phyloP scores from a whole-genome alignment of 92 coral and sea anemone species.

The Micromussa lordhowensis region DNA sequence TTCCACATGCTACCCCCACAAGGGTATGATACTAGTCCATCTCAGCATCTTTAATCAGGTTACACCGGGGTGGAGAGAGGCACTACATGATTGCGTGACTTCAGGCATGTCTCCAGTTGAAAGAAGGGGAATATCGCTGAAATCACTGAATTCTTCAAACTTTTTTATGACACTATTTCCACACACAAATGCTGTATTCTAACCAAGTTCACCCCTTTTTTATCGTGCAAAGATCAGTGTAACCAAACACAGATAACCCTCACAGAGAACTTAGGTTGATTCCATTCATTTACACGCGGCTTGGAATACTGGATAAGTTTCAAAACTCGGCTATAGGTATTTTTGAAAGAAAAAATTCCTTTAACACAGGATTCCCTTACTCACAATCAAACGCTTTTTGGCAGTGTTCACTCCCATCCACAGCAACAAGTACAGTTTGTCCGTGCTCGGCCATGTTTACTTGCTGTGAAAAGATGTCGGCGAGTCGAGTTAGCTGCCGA shows the following conservation, averaged over 20 bases:
- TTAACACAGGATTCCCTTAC: background rate
- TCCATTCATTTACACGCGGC: background rate
- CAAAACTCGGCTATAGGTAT: background rate
- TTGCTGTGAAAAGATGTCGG: background rate
- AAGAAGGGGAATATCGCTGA: too few species aligned
- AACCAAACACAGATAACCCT: background rate
- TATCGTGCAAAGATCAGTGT: background rate
- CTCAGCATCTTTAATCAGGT: too few species aligned
- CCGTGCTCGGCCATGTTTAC: constrained; percentile 1
- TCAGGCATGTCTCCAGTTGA: background rate
- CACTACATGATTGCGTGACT: background rate
- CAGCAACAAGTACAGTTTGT: constrained; percentile 59
- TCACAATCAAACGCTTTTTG: constrained; percentile 83
- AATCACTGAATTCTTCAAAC: background rate
- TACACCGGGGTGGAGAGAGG: too few species aligned
- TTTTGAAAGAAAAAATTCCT: background rate
- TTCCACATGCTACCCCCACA: too few species aligned
- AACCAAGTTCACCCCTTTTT: background rate
- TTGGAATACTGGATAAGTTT: background rate
- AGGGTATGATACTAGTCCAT: too few species aligned
- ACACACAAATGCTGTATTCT: background rate
- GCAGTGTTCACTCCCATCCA: constrained; percentile 83
- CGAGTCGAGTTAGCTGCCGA: background rate
- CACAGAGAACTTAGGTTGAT: too few species aligned
- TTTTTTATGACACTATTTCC: background rate